Conservation (phyloP, 2,797 vertebrate species). For the Arrhamphus sclerolepis region DNA sequence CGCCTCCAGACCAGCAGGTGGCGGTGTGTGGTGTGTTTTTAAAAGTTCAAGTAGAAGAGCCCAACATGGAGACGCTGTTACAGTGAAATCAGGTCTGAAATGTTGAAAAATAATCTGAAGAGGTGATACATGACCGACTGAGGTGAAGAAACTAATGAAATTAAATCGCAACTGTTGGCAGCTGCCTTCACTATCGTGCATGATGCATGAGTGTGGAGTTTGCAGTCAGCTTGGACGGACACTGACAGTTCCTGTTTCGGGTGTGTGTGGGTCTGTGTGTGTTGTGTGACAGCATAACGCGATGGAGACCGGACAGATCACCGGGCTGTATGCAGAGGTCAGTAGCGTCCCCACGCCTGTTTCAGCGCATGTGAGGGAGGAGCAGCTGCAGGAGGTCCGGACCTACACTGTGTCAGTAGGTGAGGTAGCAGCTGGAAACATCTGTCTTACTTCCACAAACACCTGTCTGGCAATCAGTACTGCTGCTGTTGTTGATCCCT, state of each 20-base stretch:
- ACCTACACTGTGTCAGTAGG: conserved; percentile 67
- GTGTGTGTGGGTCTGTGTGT: conserved; percentile 1
- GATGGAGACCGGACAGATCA: conserved; percentile 60
- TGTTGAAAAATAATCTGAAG: not conserved
- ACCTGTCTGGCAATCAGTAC: no score
- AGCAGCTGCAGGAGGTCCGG: conserved; percentile 33
- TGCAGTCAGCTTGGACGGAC: no score
- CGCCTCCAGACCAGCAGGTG: no score
- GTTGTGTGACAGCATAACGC: not conserved
- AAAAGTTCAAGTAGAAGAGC: not conserved
- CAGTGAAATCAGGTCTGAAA: not conserved
- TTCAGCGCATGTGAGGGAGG: conserved; percentile 59
- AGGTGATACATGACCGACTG: not conserved
- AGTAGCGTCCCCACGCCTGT: conserved; percentile 61
- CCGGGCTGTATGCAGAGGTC: conserved; percentile 61
- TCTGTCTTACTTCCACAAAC: not conserved
- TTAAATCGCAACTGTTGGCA: no score
- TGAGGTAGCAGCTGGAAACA: conserved; percentile 36
- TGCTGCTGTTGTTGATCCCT: no score
- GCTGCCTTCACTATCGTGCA: not conserved
- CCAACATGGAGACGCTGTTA: conserved; percentile 56
- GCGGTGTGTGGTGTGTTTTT: no score
- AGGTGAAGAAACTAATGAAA: not conserved
- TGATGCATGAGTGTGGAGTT: not conserved
- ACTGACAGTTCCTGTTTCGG: not conserved